Evolutionary conservation across 2,113 vertebrate species (phyloP), one percentile per base, ranked within the genome.

Genomic region (Pogona vitticeps): DNA sequence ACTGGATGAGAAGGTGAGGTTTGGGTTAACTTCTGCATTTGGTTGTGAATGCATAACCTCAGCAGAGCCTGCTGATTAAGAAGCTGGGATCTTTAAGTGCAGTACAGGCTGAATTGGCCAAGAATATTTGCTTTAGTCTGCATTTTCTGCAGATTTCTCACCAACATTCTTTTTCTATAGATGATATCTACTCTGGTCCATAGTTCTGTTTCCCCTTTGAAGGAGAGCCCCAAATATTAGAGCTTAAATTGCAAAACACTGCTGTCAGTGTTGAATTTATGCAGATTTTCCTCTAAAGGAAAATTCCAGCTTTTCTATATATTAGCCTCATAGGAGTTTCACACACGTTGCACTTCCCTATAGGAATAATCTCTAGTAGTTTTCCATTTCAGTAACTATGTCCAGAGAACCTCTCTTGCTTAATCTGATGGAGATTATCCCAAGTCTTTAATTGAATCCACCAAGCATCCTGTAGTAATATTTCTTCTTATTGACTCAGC

Each of bases 1-100:
- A 0, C 96, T 99, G 94, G 98, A 99, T 91, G 98, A 99, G 94
- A 99, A 99, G 98, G 98, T 99, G 94, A 91, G 89, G 78, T 8
- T 76, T 85, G 46, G 58, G 6, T 63, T 67, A 31, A 58, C 59
- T 80, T 36, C 63, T 61, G 26, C 8, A 76, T 23, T 85, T 67
- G 3, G 18, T 71, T 52, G 40, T 0, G 5, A 38, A 65, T 33
- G 2, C 10, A 40, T 84, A 1, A 0, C 20, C 28, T 31, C 17
- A 0, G 36, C 31, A 79, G 58, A 28, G 40, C 17, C 36, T n/a
- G 26, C 36, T 84, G 33, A 61, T 82, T 61, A 40, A 33, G 33
- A 82, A n/a, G 23, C 38, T 31, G 73, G 23, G 7, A 59, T 26
- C 31, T 71, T 80, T 42, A 40, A 72, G 26, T 72, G n/a, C n/a